These are phyloP conservation scores for Synanceia verrucosa DNA, from an alignment of 2,797 vertebrate genomes.

Conservation along the genomic window DNA sequence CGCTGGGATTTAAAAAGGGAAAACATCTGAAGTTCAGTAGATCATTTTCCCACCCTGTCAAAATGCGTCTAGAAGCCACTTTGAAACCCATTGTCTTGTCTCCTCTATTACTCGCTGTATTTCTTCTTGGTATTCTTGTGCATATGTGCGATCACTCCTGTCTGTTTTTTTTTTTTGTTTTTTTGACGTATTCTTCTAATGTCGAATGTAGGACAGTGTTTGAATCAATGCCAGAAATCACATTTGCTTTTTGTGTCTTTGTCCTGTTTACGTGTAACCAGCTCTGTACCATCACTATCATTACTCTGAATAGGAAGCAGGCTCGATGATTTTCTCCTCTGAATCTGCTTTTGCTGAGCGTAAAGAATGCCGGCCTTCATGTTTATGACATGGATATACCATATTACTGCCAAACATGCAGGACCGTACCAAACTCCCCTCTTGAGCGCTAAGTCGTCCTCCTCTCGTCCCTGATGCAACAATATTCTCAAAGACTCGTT, in stretches of 20 bases:
- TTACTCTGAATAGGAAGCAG: conserved; percentile 59
- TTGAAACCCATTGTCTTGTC: conserved; percentile 67
- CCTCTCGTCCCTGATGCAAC: conserved; percentile 63
- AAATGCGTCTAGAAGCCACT: conserved; percentile 50
- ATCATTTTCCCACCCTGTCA: conserved; percentile 43
- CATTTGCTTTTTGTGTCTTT: conserved; percentile 56
- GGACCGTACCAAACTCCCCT: conserved; percentile 64
- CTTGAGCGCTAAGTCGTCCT: conserved; percentile 64
- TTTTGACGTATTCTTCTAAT: conserved; percentile 42
- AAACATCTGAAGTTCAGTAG: conserved; percentile 62
- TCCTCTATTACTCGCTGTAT: conserved; percentile 64
- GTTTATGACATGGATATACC: conserved; percentile 78
- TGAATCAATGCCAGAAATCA: conserved; percentile 47
- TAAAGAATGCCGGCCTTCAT: conserved; percentile 72
- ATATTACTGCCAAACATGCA: conserved; percentile 77
- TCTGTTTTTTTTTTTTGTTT: conserved; percentile 26
- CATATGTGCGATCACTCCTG: conserved; percentile 58
- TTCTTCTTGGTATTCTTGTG: conserved; percentile 68
- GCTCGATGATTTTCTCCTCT: conserved; percentile 44
- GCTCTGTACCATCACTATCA: conserved; percentile 51
- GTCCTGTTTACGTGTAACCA: conserved; percentile 60
- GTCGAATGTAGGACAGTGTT: conserved; percentile 64
- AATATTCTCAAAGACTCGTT: conserved; percentile 58
- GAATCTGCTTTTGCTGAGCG: conserved; percentile 58
- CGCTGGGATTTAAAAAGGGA: conserved; percentile 76